phyloP scores from a whole-genome alignment of 1,140 invertebrate genomes.

The Camponotus pennsylvanicus region DNA sequence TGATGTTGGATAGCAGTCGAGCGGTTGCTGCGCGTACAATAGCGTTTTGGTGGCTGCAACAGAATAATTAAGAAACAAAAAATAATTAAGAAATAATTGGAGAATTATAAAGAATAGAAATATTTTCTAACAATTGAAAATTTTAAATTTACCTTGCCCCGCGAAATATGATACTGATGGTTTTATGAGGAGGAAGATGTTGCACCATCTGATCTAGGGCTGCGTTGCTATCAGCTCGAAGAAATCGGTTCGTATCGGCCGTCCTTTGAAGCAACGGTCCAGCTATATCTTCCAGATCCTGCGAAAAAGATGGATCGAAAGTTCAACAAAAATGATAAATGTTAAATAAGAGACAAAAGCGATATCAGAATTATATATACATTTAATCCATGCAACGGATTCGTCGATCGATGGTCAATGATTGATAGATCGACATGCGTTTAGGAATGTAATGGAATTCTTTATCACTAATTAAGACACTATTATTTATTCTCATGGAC shows the following conservation, averaged over 20 bases:
- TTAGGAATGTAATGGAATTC: too few species aligned
- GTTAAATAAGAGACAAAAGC: too few species aligned
- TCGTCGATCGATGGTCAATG: too few species aligned
- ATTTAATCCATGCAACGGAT: too few species aligned
- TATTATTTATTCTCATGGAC: too few species aligned
- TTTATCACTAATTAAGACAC: too few species aligned
- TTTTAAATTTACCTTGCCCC: constrained; percentile 88
- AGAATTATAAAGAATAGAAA: neutral
- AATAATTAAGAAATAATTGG: too few species aligned
- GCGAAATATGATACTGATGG: constrained; percentile 87
- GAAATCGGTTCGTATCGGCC: constrained; percentile 97
- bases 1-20: constrained; percentile 91
- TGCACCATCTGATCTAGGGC: constrained; percentile 94
- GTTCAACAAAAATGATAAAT: neutral
- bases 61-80: neutral
- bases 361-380: too few species aligned
- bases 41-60: constrained; percentile 93
- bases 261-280: constrained; percentile 93
- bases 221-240: constrained; percentile 94
- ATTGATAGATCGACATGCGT: too few species aligned
- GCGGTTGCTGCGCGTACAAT: constrained; percentile 93
- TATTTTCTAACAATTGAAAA: neutral
- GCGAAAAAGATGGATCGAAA: neutral
- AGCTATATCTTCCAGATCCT: constrained; percentile 95
- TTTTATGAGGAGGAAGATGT: constrained; percentile 88